These are phyloP conservation scores for Psix sp. DNA, from an alignment of 1,140 invertebrate genomes.

Conservation along the genomic window DNA sequence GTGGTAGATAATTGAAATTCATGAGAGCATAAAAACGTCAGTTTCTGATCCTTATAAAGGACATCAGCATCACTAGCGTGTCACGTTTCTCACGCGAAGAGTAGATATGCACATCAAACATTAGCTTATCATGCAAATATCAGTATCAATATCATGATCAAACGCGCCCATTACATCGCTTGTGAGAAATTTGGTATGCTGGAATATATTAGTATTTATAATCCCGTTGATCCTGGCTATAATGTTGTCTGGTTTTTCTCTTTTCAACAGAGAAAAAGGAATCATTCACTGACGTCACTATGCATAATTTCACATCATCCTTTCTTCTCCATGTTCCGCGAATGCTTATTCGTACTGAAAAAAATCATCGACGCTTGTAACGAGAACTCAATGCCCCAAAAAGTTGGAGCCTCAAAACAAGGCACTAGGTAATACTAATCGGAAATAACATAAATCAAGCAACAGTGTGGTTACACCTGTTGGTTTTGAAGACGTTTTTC, in stretches of 20 bases:
- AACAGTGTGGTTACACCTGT: slow-evolving; percentile 52
- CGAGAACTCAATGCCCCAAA: slow-evolving; percentile 91
- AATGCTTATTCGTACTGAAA: slow-evolving; percentile 96
- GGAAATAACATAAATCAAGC: slow-evolving; percentile 36
- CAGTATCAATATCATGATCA: slow-evolving; percentile 16
- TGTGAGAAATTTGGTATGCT: slow-evolving; percentile 51
- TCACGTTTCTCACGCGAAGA: slow-evolving; percentile 41
- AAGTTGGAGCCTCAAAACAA: slow-evolving; percentile 92
- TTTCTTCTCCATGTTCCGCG: slow-evolving; percentile 98
- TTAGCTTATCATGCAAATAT: not conserved
- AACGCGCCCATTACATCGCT: slow-evolving; percentile 1
- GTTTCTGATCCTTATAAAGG: no score
- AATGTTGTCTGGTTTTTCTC: slow-evolving; percentile 32
- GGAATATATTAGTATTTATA: not conserved
- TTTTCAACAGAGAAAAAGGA: slow-evolving; percentile 84
- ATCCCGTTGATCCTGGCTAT: not conserved
- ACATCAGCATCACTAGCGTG: slow-evolving; percentile 15
- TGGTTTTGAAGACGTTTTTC: slow-evolving; percentile 57
- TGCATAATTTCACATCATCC: slow-evolving; percentile 99
- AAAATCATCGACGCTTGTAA: slow-evolving; percentile 98
- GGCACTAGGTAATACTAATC: slow-evolving; percentile 82
- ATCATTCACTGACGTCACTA: slow-evolving; percentile 95
- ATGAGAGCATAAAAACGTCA: no score
- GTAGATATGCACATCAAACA: not conserved
- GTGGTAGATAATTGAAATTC: no score